These are phyloP conservation scores for Eucidaris tribuloides DNA, from an alignment of 35 echinoderm and acorn worm genomes.

Conservation along the genomic window DNA sequence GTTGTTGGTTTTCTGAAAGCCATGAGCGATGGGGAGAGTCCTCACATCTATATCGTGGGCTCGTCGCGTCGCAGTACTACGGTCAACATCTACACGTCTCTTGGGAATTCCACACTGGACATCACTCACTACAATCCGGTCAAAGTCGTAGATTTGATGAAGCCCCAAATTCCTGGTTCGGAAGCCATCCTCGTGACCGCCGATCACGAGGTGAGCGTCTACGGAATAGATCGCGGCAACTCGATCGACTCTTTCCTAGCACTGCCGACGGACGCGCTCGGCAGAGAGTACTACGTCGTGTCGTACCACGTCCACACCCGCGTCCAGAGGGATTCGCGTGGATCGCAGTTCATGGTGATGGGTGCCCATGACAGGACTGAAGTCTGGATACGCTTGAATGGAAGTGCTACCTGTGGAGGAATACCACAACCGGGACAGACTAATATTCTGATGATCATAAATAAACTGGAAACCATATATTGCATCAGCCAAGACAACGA, in stretches of 20 bases:
- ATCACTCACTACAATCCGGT: conserved; percentile 28
- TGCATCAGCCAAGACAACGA: conserved; percentile 63
- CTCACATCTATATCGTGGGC: conserved; percentile 64
- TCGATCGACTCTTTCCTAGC: conserved; percentile 83
- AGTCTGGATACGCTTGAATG: conserved; percentile 39
- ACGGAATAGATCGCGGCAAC: conserved; percentile 67
- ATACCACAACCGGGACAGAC: conserved; percentile 3
- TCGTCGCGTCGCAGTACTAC: conserved; percentile 35
- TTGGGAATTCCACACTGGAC: neutral
- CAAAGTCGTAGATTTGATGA: conserved; percentile 15
- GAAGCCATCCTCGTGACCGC: conserved; percentile 55
- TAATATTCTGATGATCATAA: conserved; percentile 32
- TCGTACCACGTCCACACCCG: conserved; percentile 62
- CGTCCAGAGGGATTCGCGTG: conserved; percentile 41
- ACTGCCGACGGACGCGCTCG: conserved; percentile 66
- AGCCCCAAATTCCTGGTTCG: neutral
- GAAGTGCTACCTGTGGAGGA: conserved; percentile 14
- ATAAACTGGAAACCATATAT: conserved; percentile 41
- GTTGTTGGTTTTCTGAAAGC: conserved; percentile 80
- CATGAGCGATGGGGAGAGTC: conserved; percentile 18
- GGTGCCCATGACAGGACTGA: conserved; percentile 51
- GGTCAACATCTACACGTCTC: conserved; percentile 55
- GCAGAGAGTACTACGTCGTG: conserved; percentile 79
- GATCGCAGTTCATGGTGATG: conserved; percentile 79
- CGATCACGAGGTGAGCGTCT: conserved; percentile 68